Conservation (phyloP, 2,113 vertebrate species). For the Ictalurus punctatus region DNA sequence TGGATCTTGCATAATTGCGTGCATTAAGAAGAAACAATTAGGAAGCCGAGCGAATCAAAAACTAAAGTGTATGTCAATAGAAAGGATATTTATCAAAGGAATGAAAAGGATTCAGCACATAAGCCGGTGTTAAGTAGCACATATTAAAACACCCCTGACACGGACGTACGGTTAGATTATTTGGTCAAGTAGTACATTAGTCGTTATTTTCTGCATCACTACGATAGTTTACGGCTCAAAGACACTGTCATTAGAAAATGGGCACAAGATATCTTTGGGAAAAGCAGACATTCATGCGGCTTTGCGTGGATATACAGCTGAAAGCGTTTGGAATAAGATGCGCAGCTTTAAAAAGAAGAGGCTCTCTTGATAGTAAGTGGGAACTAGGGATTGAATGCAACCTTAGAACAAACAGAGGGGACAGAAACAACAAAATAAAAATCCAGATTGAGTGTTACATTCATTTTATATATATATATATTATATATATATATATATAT, state of each 20-base stretch:
- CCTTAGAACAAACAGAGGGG: background rate
- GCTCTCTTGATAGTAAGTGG: background rate
- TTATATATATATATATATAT: background rate
- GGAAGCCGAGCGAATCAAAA: background rate
- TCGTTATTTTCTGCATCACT: background rate
- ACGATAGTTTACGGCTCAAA: background rate
- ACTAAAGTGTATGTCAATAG: background rate
- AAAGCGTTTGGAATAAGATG: conserved; percentile 22
- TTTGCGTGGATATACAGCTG: background rate
- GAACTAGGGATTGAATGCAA: background rate
- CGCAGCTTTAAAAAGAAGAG: conserved; percentile 3
- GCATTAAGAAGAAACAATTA: conserved; percentile 12
- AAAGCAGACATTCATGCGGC: background rate
- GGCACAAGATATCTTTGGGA: background rate
- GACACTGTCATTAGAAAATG: background rate
- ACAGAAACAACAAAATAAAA: background rate
- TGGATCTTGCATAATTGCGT: conserved; percentile 12
- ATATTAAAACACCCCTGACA: background rate
- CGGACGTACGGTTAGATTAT: background rate
- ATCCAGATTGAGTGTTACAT: background rate
- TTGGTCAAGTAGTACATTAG: background rate
- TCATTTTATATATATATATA: background rate
- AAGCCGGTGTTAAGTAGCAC: background rate
- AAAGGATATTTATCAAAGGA: background rate
- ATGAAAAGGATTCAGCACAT: background rate